Evolutionary conservation across 2,888 invertebrate species (phyloP).

Genomic region (Plebejus melissa): DNA sequence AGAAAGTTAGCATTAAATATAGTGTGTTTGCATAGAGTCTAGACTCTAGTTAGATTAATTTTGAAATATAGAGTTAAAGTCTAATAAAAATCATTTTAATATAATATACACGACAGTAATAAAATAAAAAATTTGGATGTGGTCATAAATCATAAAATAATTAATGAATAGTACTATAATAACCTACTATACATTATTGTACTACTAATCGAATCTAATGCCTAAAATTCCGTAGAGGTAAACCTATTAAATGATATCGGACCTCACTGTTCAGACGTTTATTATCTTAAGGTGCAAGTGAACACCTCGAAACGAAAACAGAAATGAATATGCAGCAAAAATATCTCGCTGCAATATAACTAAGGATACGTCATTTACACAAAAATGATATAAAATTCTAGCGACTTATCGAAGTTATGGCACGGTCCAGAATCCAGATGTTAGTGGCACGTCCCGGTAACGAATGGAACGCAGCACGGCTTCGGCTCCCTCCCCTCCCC

Average conservation of each 20-base stretch:
- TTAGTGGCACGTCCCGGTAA: conserved; percentile 67
- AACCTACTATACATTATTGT: not conserved
- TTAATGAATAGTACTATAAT: no score
- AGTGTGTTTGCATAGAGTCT: not conserved
- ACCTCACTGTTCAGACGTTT: no score
- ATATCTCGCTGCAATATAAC: not conserved
- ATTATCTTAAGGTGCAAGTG: not conserved
- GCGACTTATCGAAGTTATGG: conserved; percentile 57
- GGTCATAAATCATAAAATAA: not conserved
- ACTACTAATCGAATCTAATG: not conserved
- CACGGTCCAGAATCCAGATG: conserved; percentile 62
- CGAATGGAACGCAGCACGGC: conserved; percentile 70
- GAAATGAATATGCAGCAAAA: not conserved
- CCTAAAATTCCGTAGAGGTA: no score
- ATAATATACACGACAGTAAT: not conserved
- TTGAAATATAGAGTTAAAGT: not conserved
- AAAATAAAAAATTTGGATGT: not conserved
- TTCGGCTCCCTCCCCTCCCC: conserved; percentile 40
- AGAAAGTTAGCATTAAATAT: not conserved
- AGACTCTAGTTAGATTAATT: not conserved
- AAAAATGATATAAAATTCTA: conserved; percentile 41
- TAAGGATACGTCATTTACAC: conserved; percentile 19
- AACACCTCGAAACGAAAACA: not conserved
- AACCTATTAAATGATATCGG: no score
- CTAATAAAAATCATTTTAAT: not conserved